These are phyloP conservation scores for Neomorphus geoffroyi DNA, from an alignment of 2,797 vertebrate genomes.

Conservation along the genomic window DNA sequence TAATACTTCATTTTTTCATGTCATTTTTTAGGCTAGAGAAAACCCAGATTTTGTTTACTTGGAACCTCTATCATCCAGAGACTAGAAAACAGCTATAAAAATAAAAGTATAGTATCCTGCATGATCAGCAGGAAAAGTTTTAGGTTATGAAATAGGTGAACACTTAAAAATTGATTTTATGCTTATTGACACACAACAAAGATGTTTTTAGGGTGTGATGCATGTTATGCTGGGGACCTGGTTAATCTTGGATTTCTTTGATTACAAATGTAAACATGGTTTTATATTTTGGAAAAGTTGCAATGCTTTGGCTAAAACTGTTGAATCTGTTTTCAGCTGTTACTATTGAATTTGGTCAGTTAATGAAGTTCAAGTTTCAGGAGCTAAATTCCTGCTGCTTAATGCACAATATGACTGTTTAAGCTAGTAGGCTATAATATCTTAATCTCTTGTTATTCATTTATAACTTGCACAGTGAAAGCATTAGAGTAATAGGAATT, in stretches of 20 bases:
- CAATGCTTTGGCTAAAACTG: neutral
- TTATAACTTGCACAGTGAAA: neutral
- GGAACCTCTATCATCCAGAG: neutral
- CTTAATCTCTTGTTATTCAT: neutral
- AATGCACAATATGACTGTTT: neutral
- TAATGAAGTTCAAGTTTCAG: neutral
- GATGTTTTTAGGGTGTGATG: neutral
- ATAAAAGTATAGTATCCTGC: neutral
- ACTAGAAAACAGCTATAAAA: neutral
- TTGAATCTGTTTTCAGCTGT: neutral
- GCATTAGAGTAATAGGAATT: neutral
- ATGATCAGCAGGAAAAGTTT: neutral
- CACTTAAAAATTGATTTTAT: neutral
- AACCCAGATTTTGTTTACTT: neutral
- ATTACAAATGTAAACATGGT: neutral
- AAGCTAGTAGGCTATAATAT: neutral
- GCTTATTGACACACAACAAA: neutral
- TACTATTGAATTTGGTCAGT: neutral
- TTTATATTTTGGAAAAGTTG: neutral
- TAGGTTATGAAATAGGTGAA: neutral
- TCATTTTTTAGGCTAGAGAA: neutral
- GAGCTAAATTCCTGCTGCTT: neutral
- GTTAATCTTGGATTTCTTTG: neutral
- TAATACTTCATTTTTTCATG: neutral
- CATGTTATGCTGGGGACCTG: rapidly evolving